These are phyloP conservation scores for Meloidogyne hapla DNA, from an alignment of 1,140 invertebrate species.

Conservation along the genomic window DNA sequence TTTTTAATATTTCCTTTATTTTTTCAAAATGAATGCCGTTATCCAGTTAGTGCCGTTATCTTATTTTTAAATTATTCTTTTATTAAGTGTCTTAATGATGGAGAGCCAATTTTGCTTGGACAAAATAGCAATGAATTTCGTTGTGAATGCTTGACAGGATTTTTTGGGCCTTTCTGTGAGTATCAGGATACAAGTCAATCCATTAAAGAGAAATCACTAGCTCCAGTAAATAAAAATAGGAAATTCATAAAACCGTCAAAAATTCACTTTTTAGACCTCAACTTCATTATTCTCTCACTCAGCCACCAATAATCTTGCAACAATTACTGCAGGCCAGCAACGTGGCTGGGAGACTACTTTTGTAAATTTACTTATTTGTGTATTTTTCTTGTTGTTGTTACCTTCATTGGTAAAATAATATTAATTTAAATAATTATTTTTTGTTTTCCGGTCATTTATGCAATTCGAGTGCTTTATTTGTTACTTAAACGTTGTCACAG, in stretches of 20 bases:
- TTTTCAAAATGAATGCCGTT: neutral
- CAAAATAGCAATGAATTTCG: conserved; percentile 15
- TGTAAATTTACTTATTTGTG: conserved; percentile 22
- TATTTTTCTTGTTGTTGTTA: conserved; percentile 22
- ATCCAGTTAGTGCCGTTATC: neutral
- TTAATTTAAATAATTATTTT: neutral
- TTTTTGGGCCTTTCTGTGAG: conserved; percentile 20
- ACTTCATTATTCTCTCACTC: conserved; percentile 1
- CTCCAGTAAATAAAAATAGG: neutral
- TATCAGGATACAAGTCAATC: conserved; percentile 12
- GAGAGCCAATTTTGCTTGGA: conserved; percentile 2
- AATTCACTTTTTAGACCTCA: neutral
- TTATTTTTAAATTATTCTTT: neutral
- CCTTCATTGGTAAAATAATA: conserved; percentile 14
- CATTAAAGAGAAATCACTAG: neutral
- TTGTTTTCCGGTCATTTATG: conserved; percentile 12
- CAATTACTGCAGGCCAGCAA: neutral
- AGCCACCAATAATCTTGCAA: neutral
- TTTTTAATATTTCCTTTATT: neutral
- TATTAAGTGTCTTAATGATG: conserved; percentile 18
- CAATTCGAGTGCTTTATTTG: conserved; percentile 20
- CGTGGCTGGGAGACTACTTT: conserved; percentile 10
- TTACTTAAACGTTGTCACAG: conserved; percentile 26
- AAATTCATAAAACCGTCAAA: no score
- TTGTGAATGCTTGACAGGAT: conserved; percentile 12